These are phyloP conservation scores for Margaritifera margaritifera DNA, from an alignment of 2,888 invertebrate genomes.

Conservation along the genomic window DNA sequence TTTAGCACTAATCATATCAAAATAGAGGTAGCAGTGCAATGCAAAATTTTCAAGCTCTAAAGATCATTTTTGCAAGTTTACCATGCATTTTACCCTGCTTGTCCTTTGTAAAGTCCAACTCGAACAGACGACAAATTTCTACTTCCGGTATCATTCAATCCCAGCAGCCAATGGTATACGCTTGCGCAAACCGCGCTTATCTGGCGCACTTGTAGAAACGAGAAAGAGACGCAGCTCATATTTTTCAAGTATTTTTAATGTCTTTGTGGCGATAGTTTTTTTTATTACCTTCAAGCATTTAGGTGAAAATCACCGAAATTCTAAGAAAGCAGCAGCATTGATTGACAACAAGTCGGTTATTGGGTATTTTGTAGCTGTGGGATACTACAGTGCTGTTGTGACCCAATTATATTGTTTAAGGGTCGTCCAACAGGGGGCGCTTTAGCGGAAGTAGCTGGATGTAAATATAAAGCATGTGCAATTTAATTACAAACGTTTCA, in stretches of 20 bases:
- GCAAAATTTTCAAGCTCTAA: too few species aligned
- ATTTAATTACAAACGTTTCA: constrained; percentile 4
- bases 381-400: constrained; percentile 8
- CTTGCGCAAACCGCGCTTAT: constrained; percentile 26
- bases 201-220: constrained; percentile 9
- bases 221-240: not conserved
- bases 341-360: not conserved
- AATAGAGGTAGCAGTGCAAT: too few species aligned
- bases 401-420: constrained; percentile 8
- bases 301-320: too few species aligned
- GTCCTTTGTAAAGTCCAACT: not conserved
- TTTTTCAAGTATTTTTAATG: not conserved
- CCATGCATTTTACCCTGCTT: too few species aligned
- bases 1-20: too few species aligned
- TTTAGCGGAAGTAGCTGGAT: constrained; percentile 31
- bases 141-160: constrained; percentile 35
- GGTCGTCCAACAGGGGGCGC: constrained; percentile 21
- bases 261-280: too few species aligned
- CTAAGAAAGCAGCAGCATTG: too few species aligned
- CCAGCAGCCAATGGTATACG: constrained; percentile 23
- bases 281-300: too few species aligned
- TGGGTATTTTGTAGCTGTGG: not conserved
- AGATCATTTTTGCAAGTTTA: too few species aligned
- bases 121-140: constrained; percentile 35
- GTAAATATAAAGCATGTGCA: constrained; percentile 35